These are phyloP conservation scores for Apamea sordens DNA, from an alignment of 2,888 invertebrate species.

Conservation along the genomic window DNA sequence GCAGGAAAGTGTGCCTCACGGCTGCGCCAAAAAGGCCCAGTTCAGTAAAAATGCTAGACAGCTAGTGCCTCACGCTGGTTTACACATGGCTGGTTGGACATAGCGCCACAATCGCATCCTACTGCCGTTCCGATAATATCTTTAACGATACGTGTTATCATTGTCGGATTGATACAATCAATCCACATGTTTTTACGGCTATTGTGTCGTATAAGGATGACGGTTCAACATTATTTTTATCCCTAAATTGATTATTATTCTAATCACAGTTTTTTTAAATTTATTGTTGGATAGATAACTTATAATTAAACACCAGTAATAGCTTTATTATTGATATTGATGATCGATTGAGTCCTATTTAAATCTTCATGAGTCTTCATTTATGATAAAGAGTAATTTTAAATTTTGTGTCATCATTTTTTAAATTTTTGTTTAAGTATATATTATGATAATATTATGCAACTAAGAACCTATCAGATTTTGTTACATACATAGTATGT, in stretches of 20 bases:
- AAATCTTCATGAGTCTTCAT: not conserved
- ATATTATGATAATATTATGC: no score
- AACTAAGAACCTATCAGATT: no score
- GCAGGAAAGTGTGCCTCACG: no score
- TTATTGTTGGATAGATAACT: not conserved
- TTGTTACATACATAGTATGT: no score
- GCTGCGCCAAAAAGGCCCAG: no score
- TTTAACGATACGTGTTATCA: no score
- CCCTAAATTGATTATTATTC: not conserved
- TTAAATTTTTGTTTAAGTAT: no score
- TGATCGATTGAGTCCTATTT: constrained; percentile 2
- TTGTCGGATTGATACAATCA: not conserved
- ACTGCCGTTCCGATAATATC: no score
- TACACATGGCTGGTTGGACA: no score
- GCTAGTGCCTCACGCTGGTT: no score
- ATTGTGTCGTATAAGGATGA: constrained; percentile 17
- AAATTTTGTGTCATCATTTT: not conserved
- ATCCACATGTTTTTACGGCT: not conserved
- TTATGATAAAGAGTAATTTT: not conserved
- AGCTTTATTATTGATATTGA: not conserved
- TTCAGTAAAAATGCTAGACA: no score
- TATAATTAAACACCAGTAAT: constrained; percentile 1
- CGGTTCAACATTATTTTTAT: not conserved
- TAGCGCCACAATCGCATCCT: no score
- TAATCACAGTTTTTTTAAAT: not conserved